Conservation (phyloP, 2,888 invertebrate species). For the Drosophila bunnanda region DNA sequence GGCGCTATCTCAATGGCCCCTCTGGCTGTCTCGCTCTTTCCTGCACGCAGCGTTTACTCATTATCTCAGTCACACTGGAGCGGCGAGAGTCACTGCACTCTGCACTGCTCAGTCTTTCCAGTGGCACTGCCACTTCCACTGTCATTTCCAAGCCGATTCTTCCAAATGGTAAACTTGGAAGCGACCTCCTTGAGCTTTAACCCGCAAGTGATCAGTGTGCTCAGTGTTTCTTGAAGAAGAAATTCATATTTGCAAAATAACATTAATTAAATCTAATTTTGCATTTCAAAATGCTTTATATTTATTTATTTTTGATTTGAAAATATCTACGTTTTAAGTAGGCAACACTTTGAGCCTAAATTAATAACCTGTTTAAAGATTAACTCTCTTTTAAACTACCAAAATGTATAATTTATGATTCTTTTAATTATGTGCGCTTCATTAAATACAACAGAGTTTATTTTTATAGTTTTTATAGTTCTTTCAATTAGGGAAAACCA, state of each 20-base stretch:
- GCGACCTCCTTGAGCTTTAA: slow-evolving; percentile 8
- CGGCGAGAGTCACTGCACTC: slow-evolving; percentile 48
- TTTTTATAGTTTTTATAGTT: background rate
- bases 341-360: background rate
- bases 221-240: background rate
- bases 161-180: slow-evolving; percentile 1
- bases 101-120: slow-evolving; percentile 30
- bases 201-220: background rate
- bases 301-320: too few species aligned
- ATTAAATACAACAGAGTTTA: background rate
- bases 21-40: background rate
- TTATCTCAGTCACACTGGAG: slow-evolving; percentile 48
- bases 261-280: background rate
- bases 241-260: background rate
- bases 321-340: background rate
- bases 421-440: background rate
- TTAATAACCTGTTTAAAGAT: background rate
- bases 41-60: slow-evolving; percentile 8
- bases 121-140: slow-evolving; percentile 5
- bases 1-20: slow-evolving; percentile 12
- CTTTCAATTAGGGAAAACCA: slow-evolving; percentile 6
- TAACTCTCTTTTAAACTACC: background rate
- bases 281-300: background rate
- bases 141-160: background rate
- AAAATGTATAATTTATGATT: background rate